Evolutionary conservation across 2,888 invertebrate species (phyloP).

Genomic region (Plagiodera versicolora): DNA sequence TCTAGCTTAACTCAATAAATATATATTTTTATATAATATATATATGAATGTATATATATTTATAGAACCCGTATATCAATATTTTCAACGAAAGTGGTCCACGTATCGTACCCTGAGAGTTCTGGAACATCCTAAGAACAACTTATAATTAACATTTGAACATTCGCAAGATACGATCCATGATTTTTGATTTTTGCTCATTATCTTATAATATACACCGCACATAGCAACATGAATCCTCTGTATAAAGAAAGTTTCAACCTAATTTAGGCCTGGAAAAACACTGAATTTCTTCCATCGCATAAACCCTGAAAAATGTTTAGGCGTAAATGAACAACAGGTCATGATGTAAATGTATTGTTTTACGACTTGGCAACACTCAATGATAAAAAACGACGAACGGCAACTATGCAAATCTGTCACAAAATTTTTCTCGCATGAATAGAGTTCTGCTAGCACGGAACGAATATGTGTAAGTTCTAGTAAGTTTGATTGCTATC

Average conservation of each 20-base stretch:
- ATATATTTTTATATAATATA: constrained; percentile 39
- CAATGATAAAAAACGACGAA: no score
- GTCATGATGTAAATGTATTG: no score
- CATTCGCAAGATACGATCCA: constrained; percentile 49
- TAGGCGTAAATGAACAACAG: no score
- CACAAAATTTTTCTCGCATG: no score
- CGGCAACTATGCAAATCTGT: no score
- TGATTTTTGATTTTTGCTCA: constrained; percentile 56
- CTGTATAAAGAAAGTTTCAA: constrained; percentile 20
- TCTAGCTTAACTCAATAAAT: constrained; percentile 47
- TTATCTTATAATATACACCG: constrained; percentile 45
- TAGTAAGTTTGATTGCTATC: no score
- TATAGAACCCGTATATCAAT: constrained; percentile 53
- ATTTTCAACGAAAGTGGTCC: constrained; percentile 50
- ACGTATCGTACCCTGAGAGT: constrained; percentile 49
- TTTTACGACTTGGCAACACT: no score
- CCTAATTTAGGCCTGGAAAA: constrained; percentile 22
- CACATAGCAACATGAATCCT: constrained; percentile 35
- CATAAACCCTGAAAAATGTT: not conserved
- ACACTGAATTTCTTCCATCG: not conserved
- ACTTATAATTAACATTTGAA: constrained; percentile 54
- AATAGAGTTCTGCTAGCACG: no score
- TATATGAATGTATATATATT: constrained; percentile 36
- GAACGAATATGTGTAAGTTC: no score
- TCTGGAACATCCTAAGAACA: constrained; percentile 55